A percentile compares a stretch with the other conserved stretches of the same genome.
Conservation (phyloP, 92 coral and sea anemone genomes). For the Nematostella vectensis region DNA sequence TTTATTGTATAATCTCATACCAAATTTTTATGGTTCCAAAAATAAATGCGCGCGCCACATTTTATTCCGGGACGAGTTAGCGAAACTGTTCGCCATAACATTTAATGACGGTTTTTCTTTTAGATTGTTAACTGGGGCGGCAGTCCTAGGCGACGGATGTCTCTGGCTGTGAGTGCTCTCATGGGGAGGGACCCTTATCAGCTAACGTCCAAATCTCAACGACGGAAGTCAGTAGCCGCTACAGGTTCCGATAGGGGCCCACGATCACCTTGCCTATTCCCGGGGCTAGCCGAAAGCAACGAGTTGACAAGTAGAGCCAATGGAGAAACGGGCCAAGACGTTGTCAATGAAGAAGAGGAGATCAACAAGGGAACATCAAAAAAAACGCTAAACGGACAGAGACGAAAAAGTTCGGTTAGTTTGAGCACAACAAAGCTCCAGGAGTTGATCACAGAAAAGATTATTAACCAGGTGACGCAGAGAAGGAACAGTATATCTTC, state of each 20-base stretch:
- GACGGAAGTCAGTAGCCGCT: background rate
- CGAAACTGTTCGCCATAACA: too few species aligned
- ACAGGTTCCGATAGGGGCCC: background rate
- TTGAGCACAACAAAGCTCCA: slow-evolving; percentile 14
- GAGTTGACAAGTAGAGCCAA: background rate
- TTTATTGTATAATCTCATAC: too few species aligned
- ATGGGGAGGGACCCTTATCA: background rate
- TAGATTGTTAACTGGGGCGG: background rate
- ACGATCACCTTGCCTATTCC: background rate
- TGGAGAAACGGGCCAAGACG: background rate
- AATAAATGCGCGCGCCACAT: too few species aligned
- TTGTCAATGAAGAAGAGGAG: background rate
- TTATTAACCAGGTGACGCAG: slow-evolving; percentile 16
- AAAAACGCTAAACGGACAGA: background rate
- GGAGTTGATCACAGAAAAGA: slow-evolving; percentile 16
- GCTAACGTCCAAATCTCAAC: background rate
- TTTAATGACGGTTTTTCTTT: too few species aligned
- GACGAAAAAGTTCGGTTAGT: background rate
- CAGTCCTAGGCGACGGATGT: background rate
- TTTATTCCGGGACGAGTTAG: too few species aligned
- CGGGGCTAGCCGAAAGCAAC: background rate
- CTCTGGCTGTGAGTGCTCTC: background rate
- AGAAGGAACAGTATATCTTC: slow-evolving; percentile 23
- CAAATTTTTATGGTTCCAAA: too few species aligned
- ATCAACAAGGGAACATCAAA: background rate